Base-by-base conservation (phyloP, 2,797 vertebrate species). In the Allobates femoralis region DNA sequence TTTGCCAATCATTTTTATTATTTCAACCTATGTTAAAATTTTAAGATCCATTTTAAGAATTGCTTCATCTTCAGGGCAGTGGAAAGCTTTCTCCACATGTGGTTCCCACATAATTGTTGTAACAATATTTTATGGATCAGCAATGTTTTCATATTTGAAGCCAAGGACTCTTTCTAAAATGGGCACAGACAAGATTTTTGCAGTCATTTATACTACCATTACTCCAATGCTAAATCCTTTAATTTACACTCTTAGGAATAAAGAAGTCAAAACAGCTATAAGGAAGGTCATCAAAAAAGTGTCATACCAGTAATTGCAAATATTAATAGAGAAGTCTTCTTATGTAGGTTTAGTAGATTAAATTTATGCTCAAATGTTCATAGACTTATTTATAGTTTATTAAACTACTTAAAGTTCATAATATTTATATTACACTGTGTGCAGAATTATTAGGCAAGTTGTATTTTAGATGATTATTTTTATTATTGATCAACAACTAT, bases 21-120 rank as follows among this genome's bases (percentile, higher is more conserved):
- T 84, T 1, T 51, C 82, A 5, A 79, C 81, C 28, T 84, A 87
- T 51, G 10, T 80, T 15, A 10, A 46, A 26, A 84, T 87, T 3
- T 55, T 87, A 26, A 26, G 56, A 60, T 37, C 76, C 30, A 71
- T 84, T 56, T 64, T 87, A 46, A 53, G 32, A 60, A 88, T 91
- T 34, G n/a, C 50, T 21, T 73, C 64, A 2, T 46, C 76, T 23
- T 74, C 75, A 11, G 81, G 75, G 46, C 62, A 75, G 14, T 37
- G 41, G 14, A 83, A 87, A n/a, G 62, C 37, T 3, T 41, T 41
- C 37, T 41, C 37, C 3, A 41, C 37, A 41, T 41, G 37, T 7
- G 7, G 3, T 37, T 58, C 18, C 51, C 81, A 83, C 16, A 56
- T 83, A 5, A 56, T 41, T 6, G 81, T 83, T 71, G 81, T 83